Percentiles rank a stretch among this genome's conserved stretches.
Conservation (phyloP, 2,797 vertebrate species). For the Halcyon smyrnensis region DNA sequence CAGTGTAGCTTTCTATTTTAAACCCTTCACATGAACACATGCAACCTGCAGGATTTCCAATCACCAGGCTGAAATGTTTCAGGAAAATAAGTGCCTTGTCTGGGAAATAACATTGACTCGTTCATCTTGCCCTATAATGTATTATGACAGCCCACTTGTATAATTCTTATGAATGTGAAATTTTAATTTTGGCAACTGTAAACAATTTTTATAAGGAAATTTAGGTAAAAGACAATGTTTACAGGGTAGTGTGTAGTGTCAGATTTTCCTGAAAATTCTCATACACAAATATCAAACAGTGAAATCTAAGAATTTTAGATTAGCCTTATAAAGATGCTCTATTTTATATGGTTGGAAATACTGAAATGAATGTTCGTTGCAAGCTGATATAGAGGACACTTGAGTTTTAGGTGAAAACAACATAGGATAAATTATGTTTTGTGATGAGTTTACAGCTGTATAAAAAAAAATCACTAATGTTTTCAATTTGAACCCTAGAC, state of each 20-base stretch:
- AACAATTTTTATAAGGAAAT: conserved; percentile 20
- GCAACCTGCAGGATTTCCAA: neutral
- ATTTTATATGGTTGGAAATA: neutral
- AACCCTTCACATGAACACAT: neutral
- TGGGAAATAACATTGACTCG: neutral
- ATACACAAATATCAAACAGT: neutral
- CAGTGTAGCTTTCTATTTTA: neutral
- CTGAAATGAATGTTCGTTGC: neutral
- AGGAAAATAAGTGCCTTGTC: neutral
- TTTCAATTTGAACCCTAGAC: neutral
- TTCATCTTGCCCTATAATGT: neutral
- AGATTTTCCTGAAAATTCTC: neutral
- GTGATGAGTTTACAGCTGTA: neutral
- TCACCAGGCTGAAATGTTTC: neutral
- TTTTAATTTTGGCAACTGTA: too few species aligned
- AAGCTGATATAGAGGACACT: neutral
- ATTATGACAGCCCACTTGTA: neutral
- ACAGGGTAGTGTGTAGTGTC: neutral
- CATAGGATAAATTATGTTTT: neutral
- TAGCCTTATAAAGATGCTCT: neutral
- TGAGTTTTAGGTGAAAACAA: neutral
- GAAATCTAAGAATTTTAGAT: neutral
- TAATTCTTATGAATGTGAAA: neutral
- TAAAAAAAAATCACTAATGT: too few species aligned
- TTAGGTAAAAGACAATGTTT: neutral